A percentile compares a stretch with the other conserved stretches of the same genome.
These are phyloP conservation scores for Neogobius melanostomus DNA, from an alignment of 2,113 vertebrate genomes.

Conservation along the genomic window DNA sequence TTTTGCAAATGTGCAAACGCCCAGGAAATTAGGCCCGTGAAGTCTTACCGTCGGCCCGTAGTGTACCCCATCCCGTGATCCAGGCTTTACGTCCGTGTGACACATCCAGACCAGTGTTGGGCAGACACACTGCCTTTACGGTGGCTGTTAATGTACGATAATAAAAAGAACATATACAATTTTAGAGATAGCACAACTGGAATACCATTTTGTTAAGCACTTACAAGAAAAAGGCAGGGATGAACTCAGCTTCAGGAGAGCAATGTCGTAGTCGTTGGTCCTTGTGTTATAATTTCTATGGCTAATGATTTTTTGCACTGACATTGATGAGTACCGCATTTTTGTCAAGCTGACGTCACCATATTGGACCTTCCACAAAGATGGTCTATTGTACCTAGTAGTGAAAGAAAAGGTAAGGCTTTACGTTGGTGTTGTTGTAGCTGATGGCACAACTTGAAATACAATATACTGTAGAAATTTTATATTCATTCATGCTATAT, in stretches of 20 bases:
- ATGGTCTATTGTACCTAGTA: constrained; percentile 19
- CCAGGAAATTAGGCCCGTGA: background rate
- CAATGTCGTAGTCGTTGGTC: constrained; percentile 63
- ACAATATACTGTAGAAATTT: too few species aligned
- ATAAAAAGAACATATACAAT: background rate
- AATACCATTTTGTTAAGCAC: background rate
- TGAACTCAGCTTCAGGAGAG: constrained; percentile 65
- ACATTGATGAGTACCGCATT: rapidly evolving
- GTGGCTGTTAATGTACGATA: constrained; percentile 27
- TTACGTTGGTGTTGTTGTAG: too few species aligned
- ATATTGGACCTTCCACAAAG: constrained; percentile 42
- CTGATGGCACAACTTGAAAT: too few species aligned
- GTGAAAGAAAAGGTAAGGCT: background rate
- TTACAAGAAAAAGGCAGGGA: constrained; percentile 61
- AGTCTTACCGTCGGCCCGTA: constrained; percentile 34
- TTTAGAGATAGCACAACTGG: background rate
- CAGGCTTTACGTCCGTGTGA: constrained; percentile 40
- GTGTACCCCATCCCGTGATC: constrained; percentile 73
- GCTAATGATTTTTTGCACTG: constrained; percentile 52
- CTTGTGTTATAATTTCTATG: constrained; percentile 39
- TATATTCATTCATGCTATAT: too few species aligned
- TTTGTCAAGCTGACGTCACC: constrained; percentile 32
- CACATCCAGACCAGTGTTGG: constrained; percentile 53
- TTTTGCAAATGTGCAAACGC: too few species aligned
- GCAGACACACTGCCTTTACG: constrained; percentile 73